phyloP scores from a whole-genome alignment of 2,113 vertebrate species.

The Hippocampus comes region DNA sequence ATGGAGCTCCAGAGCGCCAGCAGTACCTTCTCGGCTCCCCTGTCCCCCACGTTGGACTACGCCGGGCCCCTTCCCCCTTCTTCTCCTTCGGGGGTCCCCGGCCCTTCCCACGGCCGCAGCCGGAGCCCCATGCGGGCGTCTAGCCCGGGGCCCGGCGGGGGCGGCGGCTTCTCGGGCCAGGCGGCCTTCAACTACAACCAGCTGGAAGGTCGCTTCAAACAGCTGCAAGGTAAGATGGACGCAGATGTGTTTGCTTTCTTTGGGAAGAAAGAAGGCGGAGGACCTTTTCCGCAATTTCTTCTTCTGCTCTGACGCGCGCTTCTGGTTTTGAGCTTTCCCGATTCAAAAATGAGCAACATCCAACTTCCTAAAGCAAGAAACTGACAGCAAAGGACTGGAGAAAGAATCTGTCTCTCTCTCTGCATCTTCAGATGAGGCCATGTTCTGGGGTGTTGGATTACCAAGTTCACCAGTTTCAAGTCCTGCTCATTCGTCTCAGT shows the following conservation, averaged over 20 bases:
- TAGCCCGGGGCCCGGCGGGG: conserved; percentile 64
- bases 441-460: not conserved
- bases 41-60: conserved; percentile 56
- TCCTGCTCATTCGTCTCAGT: not conserved
- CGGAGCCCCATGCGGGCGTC: conserved; percentile 56
- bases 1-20: conserved; percentile 91
- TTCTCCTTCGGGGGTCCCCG: conserved; percentile 15
- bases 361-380: too few relatives aligned
- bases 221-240: conserved; percentile 85
- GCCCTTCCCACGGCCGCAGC: conserved; percentile 32
- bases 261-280: not conserved
- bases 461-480: not conserved
- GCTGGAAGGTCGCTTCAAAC: conserved; percentile 92
- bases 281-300: not conserved
- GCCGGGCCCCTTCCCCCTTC: conserved; percentile 43
- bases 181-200: conserved; percentile 93
- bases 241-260: not conserved
- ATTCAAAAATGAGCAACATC: not conserved
- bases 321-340: not conserved
- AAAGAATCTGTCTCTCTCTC: too few relatives aligned
- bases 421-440: not conserved
- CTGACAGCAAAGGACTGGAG: too few relatives aligned
- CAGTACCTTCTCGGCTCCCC: conserved; percentile 72
- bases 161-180: conserved; percentile 78
- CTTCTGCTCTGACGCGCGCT: not conserved